phyloP scores from a whole-genome alignment of 2,888 invertebrate species.

The Pachycephus smyrnensis region DNA sequence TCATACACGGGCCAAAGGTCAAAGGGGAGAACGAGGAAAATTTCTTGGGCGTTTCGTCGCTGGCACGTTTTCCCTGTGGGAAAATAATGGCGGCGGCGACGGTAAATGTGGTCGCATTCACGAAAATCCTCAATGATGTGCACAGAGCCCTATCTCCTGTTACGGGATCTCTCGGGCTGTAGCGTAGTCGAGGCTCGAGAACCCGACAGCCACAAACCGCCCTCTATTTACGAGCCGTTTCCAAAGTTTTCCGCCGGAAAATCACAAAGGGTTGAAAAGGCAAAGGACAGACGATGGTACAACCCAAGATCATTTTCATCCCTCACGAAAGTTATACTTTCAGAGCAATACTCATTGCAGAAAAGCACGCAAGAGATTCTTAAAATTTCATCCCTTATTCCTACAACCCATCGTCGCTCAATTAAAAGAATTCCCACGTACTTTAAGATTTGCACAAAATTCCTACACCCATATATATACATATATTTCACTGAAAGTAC shows the following conservation, averaged over 20 bases:
- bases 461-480: too few relatives aligned
- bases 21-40: conserved; percentile 19
- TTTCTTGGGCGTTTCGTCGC: conserved; percentile 24
- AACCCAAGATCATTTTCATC: too few relatives aligned
- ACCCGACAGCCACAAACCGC: conserved; percentile 38
- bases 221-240: conserved; percentile 31
- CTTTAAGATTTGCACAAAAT: too few relatives aligned
- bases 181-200: conserved; percentile 27
- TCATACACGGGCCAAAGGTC: conserved; percentile 14
- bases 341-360: too few relatives aligned
- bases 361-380: too few relatives aligned
- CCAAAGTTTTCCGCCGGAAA: conserved; percentile 22
- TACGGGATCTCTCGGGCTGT: conserved; percentile 24
- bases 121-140: conserved; percentile 36
- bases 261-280: neutral
- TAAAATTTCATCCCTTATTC: too few relatives aligned
- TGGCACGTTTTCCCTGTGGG: neutral
- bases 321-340: too few relatives aligned
- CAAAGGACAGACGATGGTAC: too few relatives aligned
- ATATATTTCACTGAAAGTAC: neutral
- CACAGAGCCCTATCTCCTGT: conserved; percentile 29
- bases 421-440: too few relatives aligned
- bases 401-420: too few relatives aligned
- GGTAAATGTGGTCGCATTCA: neutral
- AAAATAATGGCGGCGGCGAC: neutral